Conservation (phyloP, 2,888 invertebrate genomes). For the Melanostoma mellinum region DNA sequence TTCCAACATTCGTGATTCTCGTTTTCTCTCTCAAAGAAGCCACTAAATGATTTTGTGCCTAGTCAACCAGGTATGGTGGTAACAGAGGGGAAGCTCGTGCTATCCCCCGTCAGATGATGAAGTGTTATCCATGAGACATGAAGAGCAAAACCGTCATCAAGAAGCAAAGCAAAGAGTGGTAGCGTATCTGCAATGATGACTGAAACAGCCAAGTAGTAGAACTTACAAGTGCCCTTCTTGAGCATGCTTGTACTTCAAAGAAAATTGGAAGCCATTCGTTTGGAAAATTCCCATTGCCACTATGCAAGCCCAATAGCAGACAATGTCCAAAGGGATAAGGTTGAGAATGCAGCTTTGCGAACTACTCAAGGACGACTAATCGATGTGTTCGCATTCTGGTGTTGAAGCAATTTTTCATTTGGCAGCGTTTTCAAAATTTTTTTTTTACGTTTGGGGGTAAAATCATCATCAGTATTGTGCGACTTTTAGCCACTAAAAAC, state of each 20-base stretch:
- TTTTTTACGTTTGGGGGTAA: too few species aligned
- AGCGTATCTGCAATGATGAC: constrained; percentile 57
- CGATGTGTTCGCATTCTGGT: constrained; percentile 57
- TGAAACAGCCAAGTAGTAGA: constrained; percentile 59
- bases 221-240: constrained; percentile 50
- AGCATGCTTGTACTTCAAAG: constrained; percentile 65
- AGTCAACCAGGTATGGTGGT: constrained; percentile 57
- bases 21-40: constrained; percentile 8
- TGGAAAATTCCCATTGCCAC: constrained; percentile 67
- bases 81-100: constrained; percentile 36
- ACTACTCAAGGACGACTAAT: constrained; percentile 56
- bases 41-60: constrained; percentile 46
- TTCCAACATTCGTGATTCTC: constrained; percentile 4
- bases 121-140: constrained; percentile 61
- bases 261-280: constrained; percentile 71
- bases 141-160: constrained; percentile 69
- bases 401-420: constrained; percentile 65
- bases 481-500: too few species aligned
- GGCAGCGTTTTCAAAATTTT: too few species aligned
- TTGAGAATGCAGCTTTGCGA: constrained; percentile 38
- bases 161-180: constrained; percentile 20
- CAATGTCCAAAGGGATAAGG: constrained; percentile 51
- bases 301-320: constrained; percentile 43
- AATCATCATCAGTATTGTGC: too few species aligned
- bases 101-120: constrained; percentile 57